Percentiles rank a stretch among this genome's conserved stretches.
These are phyloP conservation scores for Lycopodina hypogea DNA, from an alignment of 37 sponge, comb jelly and placozoan genomes.

Conservation along the genomic window DNA sequence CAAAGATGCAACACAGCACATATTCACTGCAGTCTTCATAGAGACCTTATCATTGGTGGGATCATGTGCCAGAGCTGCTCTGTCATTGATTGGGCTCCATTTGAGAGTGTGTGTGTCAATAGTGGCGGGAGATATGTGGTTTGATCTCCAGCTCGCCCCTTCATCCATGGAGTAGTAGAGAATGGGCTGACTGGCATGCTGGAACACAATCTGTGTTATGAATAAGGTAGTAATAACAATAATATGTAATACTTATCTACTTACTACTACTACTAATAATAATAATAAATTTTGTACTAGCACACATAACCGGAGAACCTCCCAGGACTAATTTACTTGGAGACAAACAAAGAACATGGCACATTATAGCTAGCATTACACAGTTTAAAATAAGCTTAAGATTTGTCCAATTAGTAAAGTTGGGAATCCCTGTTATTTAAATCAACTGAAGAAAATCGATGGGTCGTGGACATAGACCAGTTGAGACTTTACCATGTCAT, in stretches of 20 bases:
- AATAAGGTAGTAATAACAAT: background rate
- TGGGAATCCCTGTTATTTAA: no score
- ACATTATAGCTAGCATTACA: background rate
- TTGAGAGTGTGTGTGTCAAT: constrained; percentile 37
- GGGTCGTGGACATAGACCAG: no score
- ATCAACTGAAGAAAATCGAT: no score
- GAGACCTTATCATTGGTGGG: background rate
- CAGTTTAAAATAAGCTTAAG: background rate
- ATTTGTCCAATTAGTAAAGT: background rate
- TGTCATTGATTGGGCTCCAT: constrained; percentile 34
- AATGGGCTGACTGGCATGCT: constrained; percentile 5
- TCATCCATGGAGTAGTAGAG: constrained; percentile 63
- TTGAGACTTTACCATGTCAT: no score
- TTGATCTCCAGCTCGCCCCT: constrained; percentile 28
- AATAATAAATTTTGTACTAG: no score
- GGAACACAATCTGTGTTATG: constrained; percentile 50
- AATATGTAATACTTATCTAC: no score
- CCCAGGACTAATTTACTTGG: background rate
- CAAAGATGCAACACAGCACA: background rate
- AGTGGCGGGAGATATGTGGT: constrained; percentile 11
- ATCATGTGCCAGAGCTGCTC: constrained; percentile 32
- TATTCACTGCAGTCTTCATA: background rate
- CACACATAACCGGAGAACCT: no score
- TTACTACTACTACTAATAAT: no score
- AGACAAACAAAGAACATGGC: constrained; percentile 5